Percentiles rank a stretch among this genome's conserved stretches.
Evolutionary conservation across 2,797 vertebrate genomes (phyloP).

Genomic region (Sebastes hubbsi): DNA sequence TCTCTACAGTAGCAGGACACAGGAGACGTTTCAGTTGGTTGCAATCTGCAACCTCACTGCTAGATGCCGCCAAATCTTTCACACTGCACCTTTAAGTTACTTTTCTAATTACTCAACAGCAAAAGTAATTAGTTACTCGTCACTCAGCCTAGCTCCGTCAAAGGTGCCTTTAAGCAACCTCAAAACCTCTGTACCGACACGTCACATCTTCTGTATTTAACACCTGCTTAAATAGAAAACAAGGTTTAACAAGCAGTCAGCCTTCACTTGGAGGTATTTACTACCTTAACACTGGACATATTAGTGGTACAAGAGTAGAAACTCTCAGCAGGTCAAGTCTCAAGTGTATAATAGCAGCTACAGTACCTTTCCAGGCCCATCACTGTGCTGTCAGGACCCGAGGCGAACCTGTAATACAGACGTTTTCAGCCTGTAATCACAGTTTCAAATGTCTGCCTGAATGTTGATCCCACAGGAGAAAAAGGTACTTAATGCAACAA

Average conservation of each 20-base stretch:
- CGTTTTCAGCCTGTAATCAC: conserved; percentile 12
- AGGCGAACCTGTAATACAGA: neutral
- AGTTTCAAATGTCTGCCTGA: neutral
- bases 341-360: neutral
- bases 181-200: neutral
- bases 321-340: neutral
- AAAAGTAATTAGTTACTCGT: neutral
- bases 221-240: neutral
- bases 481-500: conserved; percentile 9
- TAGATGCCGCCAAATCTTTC: neutral
- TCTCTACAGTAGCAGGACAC: neutral
- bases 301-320: neutral
- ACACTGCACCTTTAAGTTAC: neutral
- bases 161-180: neutral
- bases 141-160: neutral
- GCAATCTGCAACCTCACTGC: neutral
- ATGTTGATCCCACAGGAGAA: neutral
- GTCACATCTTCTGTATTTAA: neutral
- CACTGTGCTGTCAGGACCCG: neutral
- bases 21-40: neutral
- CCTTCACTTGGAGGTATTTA: neutral
- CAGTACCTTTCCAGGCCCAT: neutral
- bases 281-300: neutral
- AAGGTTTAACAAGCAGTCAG: neutral
- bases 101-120: neutral